phyloP scores from a whole-genome alignment of 1,140 invertebrate genomes.

The Dreissena rostriformis region DNA sequence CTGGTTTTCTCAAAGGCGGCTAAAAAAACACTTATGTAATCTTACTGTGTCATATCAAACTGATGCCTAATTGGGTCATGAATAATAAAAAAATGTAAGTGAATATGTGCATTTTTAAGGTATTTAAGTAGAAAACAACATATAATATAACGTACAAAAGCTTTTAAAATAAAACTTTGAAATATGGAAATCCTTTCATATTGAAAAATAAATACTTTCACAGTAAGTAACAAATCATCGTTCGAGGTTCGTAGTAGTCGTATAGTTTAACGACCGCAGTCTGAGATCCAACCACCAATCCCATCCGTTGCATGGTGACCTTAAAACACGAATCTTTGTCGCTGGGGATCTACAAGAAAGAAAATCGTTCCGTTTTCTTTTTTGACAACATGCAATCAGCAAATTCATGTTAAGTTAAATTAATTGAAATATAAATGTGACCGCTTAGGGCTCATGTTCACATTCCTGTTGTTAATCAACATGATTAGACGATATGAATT shows the following conservation, averaged over 20 bases:
- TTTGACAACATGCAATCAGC: background rate
- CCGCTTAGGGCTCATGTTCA: background rate
- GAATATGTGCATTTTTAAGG: background rate
- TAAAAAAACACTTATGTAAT: background rate
- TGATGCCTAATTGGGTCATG: background rate
- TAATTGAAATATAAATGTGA: background rate
- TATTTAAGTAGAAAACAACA: background rate
- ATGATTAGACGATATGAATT: background rate
- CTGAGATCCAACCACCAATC: slow-evolving; percentile 93
- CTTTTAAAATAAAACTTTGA: background rate
- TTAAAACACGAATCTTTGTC: slow-evolving; percentile 4
- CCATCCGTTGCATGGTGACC: slow-evolving; percentile 88
- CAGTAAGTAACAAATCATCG: background rate
- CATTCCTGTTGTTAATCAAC: background rate
- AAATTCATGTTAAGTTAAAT: background rate
- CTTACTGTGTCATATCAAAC: no score
- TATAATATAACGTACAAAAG: background rate
- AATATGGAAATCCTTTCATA: background rate
- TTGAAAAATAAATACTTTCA: background rate
- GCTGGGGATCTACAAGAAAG: background rate
- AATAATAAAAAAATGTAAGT: background rate
- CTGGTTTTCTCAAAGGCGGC: no score
- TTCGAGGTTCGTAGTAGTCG: slow-evolving; percentile 95
- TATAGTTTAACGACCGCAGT: slow-evolving; percentile 92
- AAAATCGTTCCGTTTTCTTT: background rate